Evolutionary conservation across 2,113 vertebrate species (phyloP).

Genomic region (Arothron firmamentum): DNA sequence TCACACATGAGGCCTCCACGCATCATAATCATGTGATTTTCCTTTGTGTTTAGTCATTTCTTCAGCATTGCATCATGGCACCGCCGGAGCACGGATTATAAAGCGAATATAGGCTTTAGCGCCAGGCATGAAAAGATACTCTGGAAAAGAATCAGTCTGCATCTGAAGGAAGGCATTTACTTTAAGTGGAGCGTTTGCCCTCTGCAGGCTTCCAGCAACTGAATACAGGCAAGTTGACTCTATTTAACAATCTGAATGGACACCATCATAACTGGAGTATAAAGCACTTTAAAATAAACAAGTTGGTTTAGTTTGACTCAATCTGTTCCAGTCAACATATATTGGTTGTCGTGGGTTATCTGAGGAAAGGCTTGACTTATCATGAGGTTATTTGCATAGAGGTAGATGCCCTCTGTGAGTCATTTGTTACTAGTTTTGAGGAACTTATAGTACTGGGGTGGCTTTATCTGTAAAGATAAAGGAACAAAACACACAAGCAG

Average conservation of each 20-base stretch:
- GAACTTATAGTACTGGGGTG: neutral
- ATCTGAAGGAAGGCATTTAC: no score
- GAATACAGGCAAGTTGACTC: no score
- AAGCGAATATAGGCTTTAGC: no score
- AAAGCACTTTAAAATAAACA: neutral
- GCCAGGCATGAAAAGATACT: neutral
- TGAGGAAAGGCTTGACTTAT: neutral
- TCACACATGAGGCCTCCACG: conserved; percentile 39
- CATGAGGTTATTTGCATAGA: conserved; percentile 1
- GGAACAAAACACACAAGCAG: conserved; percentile 2
- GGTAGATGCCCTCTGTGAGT: neutral
- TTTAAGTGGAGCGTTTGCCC: no score
- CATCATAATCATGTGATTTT: conserved; percentile 20
- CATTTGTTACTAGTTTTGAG: neutral
- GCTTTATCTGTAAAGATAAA: conserved; percentile 30
- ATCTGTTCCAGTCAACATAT: neutral
- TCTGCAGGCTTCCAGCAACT: no score
- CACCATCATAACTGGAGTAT: neutral
- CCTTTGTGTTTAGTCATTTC: conserved; percentile 26
- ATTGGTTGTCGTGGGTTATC: conserved; percentile 17
- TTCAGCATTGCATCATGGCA: conserved; percentile 33
- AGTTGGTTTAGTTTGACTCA: neutral
- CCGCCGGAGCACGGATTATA: neutral
- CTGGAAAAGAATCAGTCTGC: neutral
- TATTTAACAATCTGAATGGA: neutral